phyloP scores from a whole-genome alignment of 2,113 vertebrate species.

The Mustelus asterias region DNA sequence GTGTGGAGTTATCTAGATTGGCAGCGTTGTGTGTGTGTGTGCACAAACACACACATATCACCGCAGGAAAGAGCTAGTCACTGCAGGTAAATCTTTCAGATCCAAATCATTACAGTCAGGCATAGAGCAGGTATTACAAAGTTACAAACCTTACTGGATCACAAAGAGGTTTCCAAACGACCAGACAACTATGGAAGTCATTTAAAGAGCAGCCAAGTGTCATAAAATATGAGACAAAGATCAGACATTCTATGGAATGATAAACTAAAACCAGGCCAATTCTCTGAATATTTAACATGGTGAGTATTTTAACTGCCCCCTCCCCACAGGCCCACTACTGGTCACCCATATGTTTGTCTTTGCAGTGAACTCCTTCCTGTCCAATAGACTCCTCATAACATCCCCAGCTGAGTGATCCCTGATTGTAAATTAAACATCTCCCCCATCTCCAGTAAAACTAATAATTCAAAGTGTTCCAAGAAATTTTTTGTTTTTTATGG shows the following conservation, averaged over 20 bases:
- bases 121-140: neutral
- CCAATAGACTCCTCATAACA: neutral
- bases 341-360: neutral
- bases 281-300: neutral
- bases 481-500: neutral
- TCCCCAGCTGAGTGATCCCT: neutral
- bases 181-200: neutral
- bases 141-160: neutral
- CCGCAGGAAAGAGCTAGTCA: neutral
- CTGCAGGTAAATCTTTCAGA: neutral
- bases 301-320: neutral
- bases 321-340: neutral
- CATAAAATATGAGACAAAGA: neutral
- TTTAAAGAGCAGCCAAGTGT: neutral
- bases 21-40: neutral
- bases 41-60: neutral
- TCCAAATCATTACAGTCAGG: neutral
- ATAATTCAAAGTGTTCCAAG: neutral
- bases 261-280: neutral
- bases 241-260: neutral
- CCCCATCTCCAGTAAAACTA: neutral
- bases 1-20: neutral
- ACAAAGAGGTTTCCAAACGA: neutral
- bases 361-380: no score
- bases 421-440: neutral